Evolutionary conservation across 2,797 vertebrate genomes (phyloP).

Genomic region (Cyclura pinguis): DNA sequence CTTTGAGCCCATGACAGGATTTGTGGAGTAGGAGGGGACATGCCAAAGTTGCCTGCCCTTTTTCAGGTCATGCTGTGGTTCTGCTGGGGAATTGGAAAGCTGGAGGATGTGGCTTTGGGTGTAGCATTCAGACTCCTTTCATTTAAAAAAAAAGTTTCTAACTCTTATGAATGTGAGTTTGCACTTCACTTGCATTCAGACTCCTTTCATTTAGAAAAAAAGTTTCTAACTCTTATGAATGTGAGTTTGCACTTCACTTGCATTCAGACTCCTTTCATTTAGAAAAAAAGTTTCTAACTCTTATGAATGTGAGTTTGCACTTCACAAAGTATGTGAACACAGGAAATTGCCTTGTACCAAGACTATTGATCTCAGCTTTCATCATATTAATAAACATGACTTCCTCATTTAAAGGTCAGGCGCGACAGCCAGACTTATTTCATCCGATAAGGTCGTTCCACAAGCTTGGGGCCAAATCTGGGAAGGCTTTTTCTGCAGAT

Average conservation of each 20-base stretch:
- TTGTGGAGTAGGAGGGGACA: not conserved
- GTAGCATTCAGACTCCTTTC: too few relatives aligned
- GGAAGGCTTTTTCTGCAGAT: not conserved
- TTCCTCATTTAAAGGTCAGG: not conserved
- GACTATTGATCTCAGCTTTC: not conserved
- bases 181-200: too few relatives aligned
- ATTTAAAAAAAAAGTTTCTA: not conserved
- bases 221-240: not conserved
- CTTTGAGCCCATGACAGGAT: not conserved
- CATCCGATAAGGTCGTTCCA: not conserved
- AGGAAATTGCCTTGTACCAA: not conserved
- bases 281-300: not conserved
- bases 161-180: not conserved
- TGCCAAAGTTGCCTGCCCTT: not conserved
- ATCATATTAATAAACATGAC: too few relatives aligned
- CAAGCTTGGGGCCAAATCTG: too few relatives aligned
- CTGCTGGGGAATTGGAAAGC: too few relatives aligned
- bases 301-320: not conserved
- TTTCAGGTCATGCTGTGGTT: not conserved
- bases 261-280: too few relatives aligned
- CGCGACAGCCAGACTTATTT: not conserved
- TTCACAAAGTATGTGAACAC: not conserved
- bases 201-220: too few relatives aligned
- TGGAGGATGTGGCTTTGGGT: too few relatives aligned
- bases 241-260: not conserved